Conservation (phyloP, 1,140 invertebrate species). For the Pogonomyrmex barbatus region DNA sequence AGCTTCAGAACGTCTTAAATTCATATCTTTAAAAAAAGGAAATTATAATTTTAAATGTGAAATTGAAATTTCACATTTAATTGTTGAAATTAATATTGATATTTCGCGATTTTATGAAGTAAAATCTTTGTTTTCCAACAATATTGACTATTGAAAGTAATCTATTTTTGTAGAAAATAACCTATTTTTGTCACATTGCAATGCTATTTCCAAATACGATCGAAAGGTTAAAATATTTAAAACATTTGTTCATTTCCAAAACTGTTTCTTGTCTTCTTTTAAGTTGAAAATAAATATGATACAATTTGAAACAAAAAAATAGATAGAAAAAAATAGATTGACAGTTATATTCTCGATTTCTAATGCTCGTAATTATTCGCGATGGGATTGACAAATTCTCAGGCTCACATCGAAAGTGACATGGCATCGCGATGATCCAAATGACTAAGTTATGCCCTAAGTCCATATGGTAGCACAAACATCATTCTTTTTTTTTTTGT, state of each 20-base stretch:
- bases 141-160: not conserved
- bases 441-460: not conserved
- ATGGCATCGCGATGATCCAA: not conserved
- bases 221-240: not conserved
- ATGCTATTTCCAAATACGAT: not conserved
- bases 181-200: not conserved
- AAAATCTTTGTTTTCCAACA: not conserved
- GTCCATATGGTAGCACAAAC: conserved; percentile 38
- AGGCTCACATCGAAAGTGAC: not conserved
- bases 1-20: not conserved
- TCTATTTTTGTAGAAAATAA: not conserved
- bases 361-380: not conserved
- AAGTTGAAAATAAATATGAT: not conserved
- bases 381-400: not conserved
- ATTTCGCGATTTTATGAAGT: not conserved
- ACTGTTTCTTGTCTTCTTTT: not conserved
- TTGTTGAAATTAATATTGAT: not conserved
- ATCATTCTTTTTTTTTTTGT: conserved; percentile 44
- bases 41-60: not conserved
- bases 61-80: no score
- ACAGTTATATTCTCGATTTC: not conserved
- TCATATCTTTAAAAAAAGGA: not conserved
- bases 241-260: not conserved
- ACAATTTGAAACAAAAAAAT: not conserved
- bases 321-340: not conserved